Base-by-base conservation (phyloP, 2,888 invertebrate genomes). In the Disparrhopalites patrizii region DNA sequence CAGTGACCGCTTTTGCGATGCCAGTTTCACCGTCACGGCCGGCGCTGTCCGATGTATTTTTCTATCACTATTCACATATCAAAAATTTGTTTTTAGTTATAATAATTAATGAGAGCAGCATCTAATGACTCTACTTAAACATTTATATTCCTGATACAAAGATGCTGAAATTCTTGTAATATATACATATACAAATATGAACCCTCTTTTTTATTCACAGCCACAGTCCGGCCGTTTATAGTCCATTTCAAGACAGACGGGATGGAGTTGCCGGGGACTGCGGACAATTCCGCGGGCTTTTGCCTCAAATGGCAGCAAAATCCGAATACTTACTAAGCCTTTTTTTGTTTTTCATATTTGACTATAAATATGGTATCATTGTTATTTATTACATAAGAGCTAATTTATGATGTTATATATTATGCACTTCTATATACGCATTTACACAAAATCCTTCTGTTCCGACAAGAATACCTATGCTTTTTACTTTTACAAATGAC, bases 221-320 rank as follows among this genome's bases (percentile, higher is more conserved):
- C 89, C 77, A 88, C 85, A 51, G 88, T 90, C 3, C 87, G 88
- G 74, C 91, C 91, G 0, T 91, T 91, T 75, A 83, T 90, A 1
- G 77, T 92, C 1, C 85, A 85, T 77, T 89, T 89, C 71, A 90
- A 90, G 75, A 85, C 89, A 0, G 90, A 92, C 79, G 85, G 84
- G 66, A 82, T 5, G 3, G 74, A 92, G 77, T 5, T 43, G 40
- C 43, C 55, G 3, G 60, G 52, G 13, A 51, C 43, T 0, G 31
- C 4, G 3, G 74, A 74, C 27, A 58, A 68, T 8, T 69, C 70
- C 0, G 15, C 51, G 10, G 74, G 74, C 0, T 74, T 67, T 27
- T 74, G 74, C 40, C 55, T 74, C 27, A 64, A 61, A 20, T 71
- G 67, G 66, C 73, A 73, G 56, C 73, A 73, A 58, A 73, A 64